Evolutionary conservation across 2,797 vertebrate genomes (phyloP), one percentile per base, ranked within the genome.

Genomic region (Gobionotothen gibberifrons): DNA sequence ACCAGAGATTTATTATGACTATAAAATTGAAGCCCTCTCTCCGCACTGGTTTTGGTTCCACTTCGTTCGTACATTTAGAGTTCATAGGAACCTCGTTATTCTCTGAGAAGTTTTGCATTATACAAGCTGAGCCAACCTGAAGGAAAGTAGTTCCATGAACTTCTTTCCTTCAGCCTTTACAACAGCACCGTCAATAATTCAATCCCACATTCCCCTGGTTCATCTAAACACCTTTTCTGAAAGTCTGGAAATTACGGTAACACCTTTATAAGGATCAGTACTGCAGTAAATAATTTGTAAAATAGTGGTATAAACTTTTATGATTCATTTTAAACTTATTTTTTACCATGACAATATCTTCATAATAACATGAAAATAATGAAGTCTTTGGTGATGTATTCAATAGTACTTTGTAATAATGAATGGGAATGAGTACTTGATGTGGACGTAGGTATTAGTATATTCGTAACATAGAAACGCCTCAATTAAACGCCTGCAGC

Each of bases 1-100:
- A 69, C 90, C 65, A 68, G 55, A 78, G 59, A 72, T 80, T 89
- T 60, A 76, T 87, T 81, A 78, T 16, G 17, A 54, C 75, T 63
- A 65, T 76, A 78, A 82, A 86, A 78, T 39, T 58, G 5, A 61
- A 77, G 48, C 11, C 44, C 14, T 16, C 10, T 51, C 61, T 68
- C 55, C 82, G 39, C 40, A 47, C 39, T 0, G 32, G 53, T n/a
- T 63, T 43, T 62, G 44, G 54, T 59, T 69, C 53, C 58, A 44
- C 21, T 1, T 42, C n/a, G n/a, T n/a, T n/a, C n/a, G 19, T 43
- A 51, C 36, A 43, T 67, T 59, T 68, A 17, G 39, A 43, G 46
- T 72, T 83, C 42, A 75, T 29, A 57, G 67, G 19, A 69, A 49
- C 22, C 56, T 68, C 74, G 63, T 81, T 75, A 62, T 69, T 74